These are phyloP conservation scores for Druon quercuslanigerum DNA, from an alignment of 1,140 invertebrate species.

Conservation along the genomic window DNA sequence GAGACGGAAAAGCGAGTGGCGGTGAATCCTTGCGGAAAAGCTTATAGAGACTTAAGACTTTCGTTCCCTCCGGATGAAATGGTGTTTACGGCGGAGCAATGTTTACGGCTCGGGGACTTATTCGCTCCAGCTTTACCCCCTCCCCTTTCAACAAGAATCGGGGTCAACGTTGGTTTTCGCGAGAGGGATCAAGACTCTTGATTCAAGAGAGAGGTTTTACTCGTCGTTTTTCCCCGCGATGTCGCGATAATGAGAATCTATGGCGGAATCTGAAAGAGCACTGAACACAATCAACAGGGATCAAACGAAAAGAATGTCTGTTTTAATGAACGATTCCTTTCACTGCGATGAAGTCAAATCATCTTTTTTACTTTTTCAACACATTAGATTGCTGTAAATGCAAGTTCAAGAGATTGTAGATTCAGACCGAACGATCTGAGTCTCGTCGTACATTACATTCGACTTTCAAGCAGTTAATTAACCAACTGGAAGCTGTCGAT, in stretches of 20 bases:
- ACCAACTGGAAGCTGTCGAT: not conserved
- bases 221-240: not conserved
- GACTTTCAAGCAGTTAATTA: not conserved
- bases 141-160: slow-evolving; percentile 5
- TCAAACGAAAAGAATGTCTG: not conserved
- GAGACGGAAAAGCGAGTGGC: slow-evolving; percentile 40
- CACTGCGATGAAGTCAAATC: no score
- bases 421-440: not conserved
- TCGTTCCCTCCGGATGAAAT: slow-evolving; percentile 46
- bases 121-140: slow-evolving; percentile 10
- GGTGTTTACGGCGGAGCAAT: slow-evolving; percentile 50
- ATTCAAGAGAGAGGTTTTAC: not conserved
- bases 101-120: slow-evolving; percentile 35
- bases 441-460: not conserved
- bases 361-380: no score
- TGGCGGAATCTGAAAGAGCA: not conserved
- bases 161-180: slow-evolving; percentile 27
- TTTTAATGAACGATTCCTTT: no score
- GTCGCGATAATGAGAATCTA: not conserved
- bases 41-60: slow-evolving; percentile 60
- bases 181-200: slow-evolving; percentile 8
- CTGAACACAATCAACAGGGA: not conserved
- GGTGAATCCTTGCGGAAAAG: slow-evolving; percentile 68
- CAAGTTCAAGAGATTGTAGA: no score
- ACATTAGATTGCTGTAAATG: no score